Evolutionary conservation across 2,113 vertebrate species (phyloP).

Genomic region (Gasterosteus nipponicus): DNA sequence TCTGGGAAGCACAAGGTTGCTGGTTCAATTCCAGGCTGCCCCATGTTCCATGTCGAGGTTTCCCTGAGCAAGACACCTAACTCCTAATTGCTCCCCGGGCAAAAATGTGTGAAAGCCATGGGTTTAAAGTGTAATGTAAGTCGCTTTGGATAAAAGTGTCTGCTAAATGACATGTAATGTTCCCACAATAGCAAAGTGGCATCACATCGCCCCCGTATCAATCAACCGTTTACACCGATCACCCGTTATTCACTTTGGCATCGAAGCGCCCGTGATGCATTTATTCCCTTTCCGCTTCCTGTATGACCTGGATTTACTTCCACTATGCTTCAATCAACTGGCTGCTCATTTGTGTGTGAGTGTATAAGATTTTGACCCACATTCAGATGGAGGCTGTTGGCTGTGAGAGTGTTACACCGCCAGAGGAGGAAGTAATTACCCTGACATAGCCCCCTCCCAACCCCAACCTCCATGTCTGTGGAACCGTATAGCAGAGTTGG

Average conservation of each 20-base stretch:
- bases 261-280: neutral
- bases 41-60: too few species aligned
- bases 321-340: conserved; percentile 34
- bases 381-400: conserved; percentile 62
- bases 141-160: too few species aligned
- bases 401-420: conserved; percentile 43
- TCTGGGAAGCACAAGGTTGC: too few species aligned
- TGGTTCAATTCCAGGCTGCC: too few species aligned
- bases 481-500: conserved; percentile 23
- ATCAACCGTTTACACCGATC: neutral
- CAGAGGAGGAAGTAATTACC: conserved; percentile 67
- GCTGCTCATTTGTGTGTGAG: conserved; percentile 17
- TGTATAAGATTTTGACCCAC: conserved; percentile 63
- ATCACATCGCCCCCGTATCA: neutral
- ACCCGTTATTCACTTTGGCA: neutral
- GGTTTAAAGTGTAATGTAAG: too few species aligned
- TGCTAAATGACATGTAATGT: too few species aligned
- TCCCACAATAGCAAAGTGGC: neutral
- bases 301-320: conserved; percentile 57
- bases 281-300: conserved; percentile 31
- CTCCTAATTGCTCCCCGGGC: too few species aligned
- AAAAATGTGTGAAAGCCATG: too few species aligned
- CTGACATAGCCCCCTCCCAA: conserved; percentile 15
- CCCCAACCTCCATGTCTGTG: conserved; percentile 17
- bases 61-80: too few species aligned